Evolutionary conservation across 37 sponge, comb jelly and placozoan genomes (phyloP).

Genomic region (Tethya wilhelma): DNA sequence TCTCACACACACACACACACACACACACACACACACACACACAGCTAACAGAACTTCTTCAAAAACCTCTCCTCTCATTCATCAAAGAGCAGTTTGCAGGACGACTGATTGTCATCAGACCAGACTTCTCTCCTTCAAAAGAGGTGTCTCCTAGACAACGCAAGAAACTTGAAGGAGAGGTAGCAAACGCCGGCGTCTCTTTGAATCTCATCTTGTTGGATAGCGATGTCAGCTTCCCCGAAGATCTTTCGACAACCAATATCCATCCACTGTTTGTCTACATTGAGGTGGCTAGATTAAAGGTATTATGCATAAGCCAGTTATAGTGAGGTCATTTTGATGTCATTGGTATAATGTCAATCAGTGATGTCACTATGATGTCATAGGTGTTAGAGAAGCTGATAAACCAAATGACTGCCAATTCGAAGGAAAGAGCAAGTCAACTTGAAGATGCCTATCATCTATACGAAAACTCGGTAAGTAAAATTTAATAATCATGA

Average conservation of each 20-base stretch:
- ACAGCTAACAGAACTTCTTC: constrained; percentile 46
- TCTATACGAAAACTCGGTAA: constrained; percentile 17
- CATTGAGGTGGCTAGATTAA: constrained; percentile 33
- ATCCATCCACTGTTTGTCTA: constrained; percentile 59
- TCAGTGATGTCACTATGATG: neutral
- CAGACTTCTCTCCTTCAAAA: constrained; percentile 14
- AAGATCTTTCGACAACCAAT: constrained; percentile 14
- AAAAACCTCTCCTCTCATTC: constrained; percentile 27
- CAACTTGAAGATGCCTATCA: constrained; percentile 24
- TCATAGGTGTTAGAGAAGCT: constrained; percentile 36
- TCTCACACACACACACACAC: neutral
- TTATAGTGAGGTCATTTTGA: no score
- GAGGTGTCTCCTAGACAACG: no score
- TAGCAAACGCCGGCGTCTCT: constrained; percentile 28
- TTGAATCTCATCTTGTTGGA: constrained; percentile 49
- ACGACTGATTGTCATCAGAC: constrained; percentile 7
- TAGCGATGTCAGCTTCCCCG: constrained; percentile 52
- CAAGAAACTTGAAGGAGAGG: no score
- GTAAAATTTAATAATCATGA: no score
- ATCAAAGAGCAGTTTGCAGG: constrained; percentile 46
- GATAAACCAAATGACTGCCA: constrained; percentile 26
- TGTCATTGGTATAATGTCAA: constrained; percentile 8
- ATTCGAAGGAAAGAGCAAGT: constrained; percentile 5
- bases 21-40: neutral
- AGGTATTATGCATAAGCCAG: no score